phyloP scores from a whole-genome alignment of 1,140 invertebrate species.

The Diabrotica virgifera region DNA sequence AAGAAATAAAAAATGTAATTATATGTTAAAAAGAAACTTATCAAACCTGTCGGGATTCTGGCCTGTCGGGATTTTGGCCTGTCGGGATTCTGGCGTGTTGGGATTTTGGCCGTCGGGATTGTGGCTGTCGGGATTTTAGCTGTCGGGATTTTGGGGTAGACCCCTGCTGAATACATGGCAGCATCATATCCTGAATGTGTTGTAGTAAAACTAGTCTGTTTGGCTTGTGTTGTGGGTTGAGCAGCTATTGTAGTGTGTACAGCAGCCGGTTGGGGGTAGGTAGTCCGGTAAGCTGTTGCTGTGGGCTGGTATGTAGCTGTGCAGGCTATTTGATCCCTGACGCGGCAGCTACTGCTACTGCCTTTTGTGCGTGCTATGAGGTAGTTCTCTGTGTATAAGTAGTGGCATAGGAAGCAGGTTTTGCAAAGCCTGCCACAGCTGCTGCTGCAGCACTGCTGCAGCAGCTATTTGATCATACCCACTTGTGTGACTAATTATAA shows the following conservation, averaged over 20 bases:
- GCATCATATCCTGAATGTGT: slow-evolving; percentile 84
- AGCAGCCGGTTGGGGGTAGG: slow-evolving; percentile 47
- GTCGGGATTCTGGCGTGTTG: too few relatives aligned
- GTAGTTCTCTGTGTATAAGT: slow-evolving; percentile 51
- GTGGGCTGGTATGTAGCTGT: slow-evolving; percentile 49
- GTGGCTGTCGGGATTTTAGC: too few relatives aligned
- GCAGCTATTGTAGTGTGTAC: slow-evolving; percentile 48
- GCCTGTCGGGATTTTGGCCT: too few relatives aligned
- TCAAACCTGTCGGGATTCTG: too few relatives aligned
- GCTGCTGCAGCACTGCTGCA: slow-evolving; percentile 54
- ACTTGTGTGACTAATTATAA: slow-evolving; percentile 61
- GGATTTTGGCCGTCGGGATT: too few relatives aligned
- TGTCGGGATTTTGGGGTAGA: too few relatives aligned
- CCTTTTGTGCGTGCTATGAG: slow-evolving; percentile 50
- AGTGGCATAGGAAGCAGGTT: slow-evolving; percentile 57
- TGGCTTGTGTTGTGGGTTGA: slow-evolving; percentile 49
- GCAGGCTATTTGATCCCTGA: slow-evolving; percentile 47
- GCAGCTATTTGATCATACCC: slow-evolving; percentile 66
- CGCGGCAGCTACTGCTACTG: slow-evolving; percentile 40
- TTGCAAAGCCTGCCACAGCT: slow-evolving; percentile 54
- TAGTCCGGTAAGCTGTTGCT: slow-evolving; percentile 46
- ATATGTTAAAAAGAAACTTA: too few relatives aligned
- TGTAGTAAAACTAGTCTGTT: slow-evolving; percentile 59
- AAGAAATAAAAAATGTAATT: too few relatives aligned
- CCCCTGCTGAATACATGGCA: too few relatives aligned